Evolutionary conservation across 2,888 invertebrate genomes (phyloP).

Genomic region (Bombyx huttoni): DNA sequence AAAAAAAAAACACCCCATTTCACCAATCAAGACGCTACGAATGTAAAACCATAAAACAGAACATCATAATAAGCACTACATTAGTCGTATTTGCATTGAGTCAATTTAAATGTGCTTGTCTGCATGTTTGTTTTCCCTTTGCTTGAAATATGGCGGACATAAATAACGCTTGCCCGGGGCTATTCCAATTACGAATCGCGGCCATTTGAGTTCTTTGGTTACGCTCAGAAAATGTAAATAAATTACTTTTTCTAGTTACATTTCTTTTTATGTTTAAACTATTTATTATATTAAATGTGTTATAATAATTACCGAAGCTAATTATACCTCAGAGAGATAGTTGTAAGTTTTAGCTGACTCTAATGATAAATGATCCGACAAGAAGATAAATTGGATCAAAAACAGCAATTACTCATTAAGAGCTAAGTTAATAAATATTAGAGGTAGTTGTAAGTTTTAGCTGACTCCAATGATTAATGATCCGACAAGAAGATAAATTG

Average conservation of each 20-base stretch:
- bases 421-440: no score
- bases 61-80: constrained; percentile 1
- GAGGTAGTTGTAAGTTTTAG: no score
- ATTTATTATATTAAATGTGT: background rate
- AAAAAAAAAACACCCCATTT: background rate
- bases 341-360: no score
- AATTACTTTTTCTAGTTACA: background rate
- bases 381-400: no score
- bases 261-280: background rate
- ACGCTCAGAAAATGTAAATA: background rate
- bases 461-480: no score
- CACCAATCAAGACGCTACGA: background rate
- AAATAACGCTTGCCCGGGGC: constrained; percentile 46
- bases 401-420: no score
- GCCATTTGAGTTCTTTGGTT: background rate
- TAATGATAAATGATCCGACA: no score
- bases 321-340: no score
- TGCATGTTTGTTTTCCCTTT: constrained; percentile 38
- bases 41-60: background rate
- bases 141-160: constrained; percentile 47
- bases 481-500: no score
- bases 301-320: no score
- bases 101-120: constrained; percentile 16
- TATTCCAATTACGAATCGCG: constrained; percentile 39
- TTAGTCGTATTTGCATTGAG: constrained; percentile 8